A percentile compares a stretch with the other conserved stretches of the same genome.
Evolutionary conservation across 2,797 vertebrate species (phyloP).

Genomic region (Peromyscus eremicus): DNA sequence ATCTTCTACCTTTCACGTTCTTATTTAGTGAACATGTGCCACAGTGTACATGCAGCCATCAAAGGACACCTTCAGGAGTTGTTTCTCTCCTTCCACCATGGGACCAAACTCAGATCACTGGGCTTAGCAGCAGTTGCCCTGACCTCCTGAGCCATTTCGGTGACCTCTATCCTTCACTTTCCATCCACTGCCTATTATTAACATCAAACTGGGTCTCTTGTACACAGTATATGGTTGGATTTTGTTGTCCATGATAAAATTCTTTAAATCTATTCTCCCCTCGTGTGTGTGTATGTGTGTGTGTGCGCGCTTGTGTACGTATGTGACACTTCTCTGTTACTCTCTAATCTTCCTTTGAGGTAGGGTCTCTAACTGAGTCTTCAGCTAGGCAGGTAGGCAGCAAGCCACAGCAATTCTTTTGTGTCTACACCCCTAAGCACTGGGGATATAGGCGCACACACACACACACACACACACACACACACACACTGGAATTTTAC

Average conservation of each 20-base stretch:
- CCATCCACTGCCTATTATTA: neutral
- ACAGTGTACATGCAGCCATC: neutral
- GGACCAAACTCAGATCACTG: neutral
- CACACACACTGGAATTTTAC: neutral
- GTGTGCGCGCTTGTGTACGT: no score
- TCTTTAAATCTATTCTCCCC: neutral
- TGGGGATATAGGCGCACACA: neutral
- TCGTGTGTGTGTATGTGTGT: neutral
- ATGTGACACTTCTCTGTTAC: neutral
- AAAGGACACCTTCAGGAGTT: neutral
- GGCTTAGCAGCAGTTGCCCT: neutral
- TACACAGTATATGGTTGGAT: neutral
- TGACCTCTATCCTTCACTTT: neutral
- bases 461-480: neutral
- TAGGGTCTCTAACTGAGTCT: neutral
- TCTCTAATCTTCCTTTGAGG: neutral
- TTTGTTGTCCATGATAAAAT: neutral
- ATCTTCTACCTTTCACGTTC: neutral
- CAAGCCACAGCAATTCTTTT: neutral
- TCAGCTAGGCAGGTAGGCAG: neutral
- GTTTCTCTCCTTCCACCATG: neutral
- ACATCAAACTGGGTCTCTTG: neutral
- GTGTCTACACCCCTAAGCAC: neutral
- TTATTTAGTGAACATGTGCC: neutral
- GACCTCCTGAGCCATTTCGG: no score